Conservation (phyloP, 2,113 vertebrate species). For the Cephalopterus ornatus region DNA sequence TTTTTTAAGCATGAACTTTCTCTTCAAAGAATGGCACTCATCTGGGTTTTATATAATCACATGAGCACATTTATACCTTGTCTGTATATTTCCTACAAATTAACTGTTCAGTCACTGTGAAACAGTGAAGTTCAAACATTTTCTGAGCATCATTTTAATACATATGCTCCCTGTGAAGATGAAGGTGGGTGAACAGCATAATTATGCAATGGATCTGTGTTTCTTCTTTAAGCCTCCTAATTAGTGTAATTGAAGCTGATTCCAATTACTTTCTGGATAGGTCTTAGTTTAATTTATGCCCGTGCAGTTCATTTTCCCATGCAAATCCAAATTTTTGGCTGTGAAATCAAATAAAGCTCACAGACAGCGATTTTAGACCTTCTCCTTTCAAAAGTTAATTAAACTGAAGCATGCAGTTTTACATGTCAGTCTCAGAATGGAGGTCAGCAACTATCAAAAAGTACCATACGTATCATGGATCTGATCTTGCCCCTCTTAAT, state of each 20-base stretch:
- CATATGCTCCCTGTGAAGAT: not conserved
- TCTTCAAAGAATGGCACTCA: not conserved
- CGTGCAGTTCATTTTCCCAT: not conserved
- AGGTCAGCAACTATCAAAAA: not conserved
- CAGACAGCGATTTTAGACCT: not conserved
- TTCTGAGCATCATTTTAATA: not conserved
- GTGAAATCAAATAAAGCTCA: not conserved
- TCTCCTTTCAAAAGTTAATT: slow-evolving; percentile 6
- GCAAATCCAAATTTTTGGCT: not conserved
- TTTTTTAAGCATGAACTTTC: not conserved
- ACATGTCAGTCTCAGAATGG: not conserved
- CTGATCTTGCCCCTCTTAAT: not conserved
- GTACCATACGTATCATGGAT: not conserved
- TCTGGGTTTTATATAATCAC: not conserved
- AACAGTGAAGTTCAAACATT: not conserved
- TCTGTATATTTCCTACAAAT: not conserved
- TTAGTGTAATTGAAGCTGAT: not conserved
- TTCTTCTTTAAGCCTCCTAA: not conserved
- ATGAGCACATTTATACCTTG: not conserved
- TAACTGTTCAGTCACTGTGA: not conserved
- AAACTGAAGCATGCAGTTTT: not conserved
- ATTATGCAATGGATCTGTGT: not conserved
- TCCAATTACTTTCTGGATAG: not conserved
- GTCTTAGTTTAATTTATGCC: not conserved
- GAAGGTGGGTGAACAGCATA: not conserved